A percentile compares a stretch with the other conserved stretches of the same genome.
Evolutionary conservation across 2,888 invertebrate genomes (phyloP).

Genomic region (Priocnemis perturbator): DNA sequence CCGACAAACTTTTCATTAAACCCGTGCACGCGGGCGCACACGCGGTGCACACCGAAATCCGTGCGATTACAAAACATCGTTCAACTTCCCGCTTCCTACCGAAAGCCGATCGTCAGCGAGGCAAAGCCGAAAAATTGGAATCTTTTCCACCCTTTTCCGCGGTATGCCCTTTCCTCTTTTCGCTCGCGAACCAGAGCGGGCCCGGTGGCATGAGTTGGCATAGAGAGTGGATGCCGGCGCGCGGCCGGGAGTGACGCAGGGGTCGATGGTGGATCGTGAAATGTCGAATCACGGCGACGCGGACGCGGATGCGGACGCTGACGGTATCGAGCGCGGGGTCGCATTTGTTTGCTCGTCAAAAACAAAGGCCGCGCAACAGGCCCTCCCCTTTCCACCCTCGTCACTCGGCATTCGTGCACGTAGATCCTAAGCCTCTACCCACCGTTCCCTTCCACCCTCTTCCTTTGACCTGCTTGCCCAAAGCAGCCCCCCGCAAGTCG

Average conservation of each 20-base stretch:
- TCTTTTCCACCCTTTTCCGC: no score
- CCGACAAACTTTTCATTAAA: no score
- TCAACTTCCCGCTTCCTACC: no score
- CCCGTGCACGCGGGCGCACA: no score
- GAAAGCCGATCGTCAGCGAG: no score
- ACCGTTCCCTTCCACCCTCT: background rate
- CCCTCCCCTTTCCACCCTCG: constrained; percentile 37
- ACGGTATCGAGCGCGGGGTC: constrained; percentile 50
- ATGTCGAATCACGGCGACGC: constrained; percentile 47
- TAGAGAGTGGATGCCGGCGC: constrained; percentile 4
- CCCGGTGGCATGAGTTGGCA: constrained; percentile 7
- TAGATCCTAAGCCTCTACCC: background rate
- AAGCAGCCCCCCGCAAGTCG: constrained; percentile 4
- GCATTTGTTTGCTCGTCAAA: constrained; percentile 50
- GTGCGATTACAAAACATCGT: no score
- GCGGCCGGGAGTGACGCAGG: constrained; percentile 1
- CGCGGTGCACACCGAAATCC: no score
- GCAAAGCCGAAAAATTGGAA: no score
- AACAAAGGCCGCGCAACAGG: constrained; percentile 62
- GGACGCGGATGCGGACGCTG: no score
- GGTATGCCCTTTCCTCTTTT: background rate
- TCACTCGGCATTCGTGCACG: background rate
- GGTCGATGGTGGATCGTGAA: constrained; percentile 29
- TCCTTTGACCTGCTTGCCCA: constrained; percentile 1
- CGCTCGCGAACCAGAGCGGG: background rate